Conservation (phyloP, 2,113 vertebrate genomes). For the Microcebus griseorufus region DNA sequence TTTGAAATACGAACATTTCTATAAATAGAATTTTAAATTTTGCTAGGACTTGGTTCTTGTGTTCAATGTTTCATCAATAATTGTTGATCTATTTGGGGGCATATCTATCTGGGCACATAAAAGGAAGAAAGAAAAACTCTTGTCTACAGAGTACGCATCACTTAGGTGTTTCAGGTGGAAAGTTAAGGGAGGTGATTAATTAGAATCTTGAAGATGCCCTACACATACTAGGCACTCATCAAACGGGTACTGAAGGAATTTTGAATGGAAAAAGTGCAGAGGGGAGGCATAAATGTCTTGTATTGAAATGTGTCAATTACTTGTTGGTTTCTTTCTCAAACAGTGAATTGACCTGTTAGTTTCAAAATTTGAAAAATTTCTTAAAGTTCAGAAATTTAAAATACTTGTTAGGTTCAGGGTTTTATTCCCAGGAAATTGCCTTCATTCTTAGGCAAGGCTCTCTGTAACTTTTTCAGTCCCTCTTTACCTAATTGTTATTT, state of each 20-base stretch:
- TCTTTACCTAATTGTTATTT: background rate
- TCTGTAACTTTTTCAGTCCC: background rate
- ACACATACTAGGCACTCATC: background rate
- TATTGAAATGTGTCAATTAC: background rate
- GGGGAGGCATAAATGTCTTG: background rate
- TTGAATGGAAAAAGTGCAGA: background rate
- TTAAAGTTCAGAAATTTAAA: background rate
- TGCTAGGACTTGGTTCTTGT: background rate
- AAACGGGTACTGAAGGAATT: background rate
- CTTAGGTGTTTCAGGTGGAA: background rate
- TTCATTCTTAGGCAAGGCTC: background rate
- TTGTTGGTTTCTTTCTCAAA: background rate
- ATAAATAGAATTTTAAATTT: conserved; percentile 15
- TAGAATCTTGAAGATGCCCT: background rate
- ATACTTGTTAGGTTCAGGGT: background rate
- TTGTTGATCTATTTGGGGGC: background rate
- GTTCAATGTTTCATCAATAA: background rate
- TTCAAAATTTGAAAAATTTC: background rate
- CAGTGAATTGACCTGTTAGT: background rate
- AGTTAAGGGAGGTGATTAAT: background rate
- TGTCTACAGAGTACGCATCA: background rate
- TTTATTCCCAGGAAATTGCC: background rate
- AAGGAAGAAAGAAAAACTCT: background rate
- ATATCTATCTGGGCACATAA: background rate
- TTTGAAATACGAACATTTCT: background rate